phyloP scores from a whole-genome alignment of 2,888 invertebrate genomes.

The Cataglyphis altisquamis region DNA sequence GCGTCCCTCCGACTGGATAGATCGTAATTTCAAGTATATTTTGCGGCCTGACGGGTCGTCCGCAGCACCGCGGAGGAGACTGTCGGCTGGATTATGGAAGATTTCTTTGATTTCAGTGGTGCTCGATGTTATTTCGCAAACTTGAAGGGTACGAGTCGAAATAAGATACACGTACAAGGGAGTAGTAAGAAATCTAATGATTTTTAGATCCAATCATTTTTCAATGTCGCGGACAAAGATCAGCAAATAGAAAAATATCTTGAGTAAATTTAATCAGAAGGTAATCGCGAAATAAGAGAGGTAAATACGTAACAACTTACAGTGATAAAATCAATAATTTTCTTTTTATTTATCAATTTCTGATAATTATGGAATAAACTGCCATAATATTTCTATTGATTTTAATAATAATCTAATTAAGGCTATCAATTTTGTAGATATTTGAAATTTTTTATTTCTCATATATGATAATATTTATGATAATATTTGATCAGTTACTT shows the following conservation, averaged over 20 bases:
- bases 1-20: constrained; percentile 64
- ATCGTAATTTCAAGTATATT: constrained; percentile 71
- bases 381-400: neutral
- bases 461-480: neutral
- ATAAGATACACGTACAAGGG: neutral
- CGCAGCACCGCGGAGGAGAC: constrained; percentile 4
- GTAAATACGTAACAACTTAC: neutral
- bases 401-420: neutral
- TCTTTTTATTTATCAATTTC: neutral
- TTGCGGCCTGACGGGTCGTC: constrained; percentile 56
- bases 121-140: constrained; percentile 42
- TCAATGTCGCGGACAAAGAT: neutral
- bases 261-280: neutral
- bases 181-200: neutral
- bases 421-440: neutral
- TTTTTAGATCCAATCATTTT: neutral
- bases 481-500: neutral
- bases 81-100: constrained; percentile 48
- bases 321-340: neutral
- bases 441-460: neutral
- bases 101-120: constrained; percentile 41
- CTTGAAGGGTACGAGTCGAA: neutral
- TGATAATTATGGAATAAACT: neutral
- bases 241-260: neutral
- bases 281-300: neutral